phyloP scores from a whole-genome alignment of 1,140 invertebrate genomes.

The Cephus cinctus region DNA sequence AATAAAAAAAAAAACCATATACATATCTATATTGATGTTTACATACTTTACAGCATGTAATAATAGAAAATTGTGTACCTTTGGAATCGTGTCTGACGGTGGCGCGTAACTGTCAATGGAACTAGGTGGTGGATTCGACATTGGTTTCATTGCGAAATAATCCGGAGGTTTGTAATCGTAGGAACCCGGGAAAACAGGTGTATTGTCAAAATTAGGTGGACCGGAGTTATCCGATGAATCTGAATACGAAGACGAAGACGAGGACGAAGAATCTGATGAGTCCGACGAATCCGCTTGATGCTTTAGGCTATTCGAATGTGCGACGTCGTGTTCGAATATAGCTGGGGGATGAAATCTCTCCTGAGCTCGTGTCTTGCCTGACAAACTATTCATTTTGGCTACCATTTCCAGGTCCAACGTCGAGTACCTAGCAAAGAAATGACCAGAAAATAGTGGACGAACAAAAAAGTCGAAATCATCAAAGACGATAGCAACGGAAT shows the following conservation, averaged over 20 bases:
- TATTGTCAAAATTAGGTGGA: slow-evolving; percentile 18
- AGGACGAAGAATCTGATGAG: slow-evolving; percentile 8
- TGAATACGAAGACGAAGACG: background rate
- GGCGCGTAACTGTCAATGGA: slow-evolving; percentile 10
- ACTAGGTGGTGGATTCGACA: slow-evolving; percentile 5
- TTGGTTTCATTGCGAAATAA: background rate
- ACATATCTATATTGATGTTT: slow-evolving; percentile 3
- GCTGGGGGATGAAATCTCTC: slow-evolving; percentile 44
- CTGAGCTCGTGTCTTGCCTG: slow-evolving; percentile 29
- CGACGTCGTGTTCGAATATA: slow-evolving; percentile 27
- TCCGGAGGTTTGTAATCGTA: slow-evolving; percentile 1
- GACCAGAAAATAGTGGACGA: background rate
- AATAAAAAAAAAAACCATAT: slow-evolving; percentile 4
- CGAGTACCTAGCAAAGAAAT: slow-evolving; percentile 32
- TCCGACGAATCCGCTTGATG: slow-evolving; percentile 9
- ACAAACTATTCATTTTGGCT: slow-evolving; percentile 25
- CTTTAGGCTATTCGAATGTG: slow-evolving; percentile 20
- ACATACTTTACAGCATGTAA: slow-evolving; percentile 5
- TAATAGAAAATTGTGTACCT: slow-evolving; percentile 10
- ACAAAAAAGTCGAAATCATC: slow-evolving; percentile 1
- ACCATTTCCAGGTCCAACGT: slow-evolving; percentile 37
- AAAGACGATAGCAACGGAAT: background rate
- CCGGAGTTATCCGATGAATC: background rate
- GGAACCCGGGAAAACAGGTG: slow-evolving; percentile 10
- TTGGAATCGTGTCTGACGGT: slow-evolving; percentile 13